Base-by-base conservation (phyloP, 2,797 vertebrate species). In the Anas bahamensis region DNA sequence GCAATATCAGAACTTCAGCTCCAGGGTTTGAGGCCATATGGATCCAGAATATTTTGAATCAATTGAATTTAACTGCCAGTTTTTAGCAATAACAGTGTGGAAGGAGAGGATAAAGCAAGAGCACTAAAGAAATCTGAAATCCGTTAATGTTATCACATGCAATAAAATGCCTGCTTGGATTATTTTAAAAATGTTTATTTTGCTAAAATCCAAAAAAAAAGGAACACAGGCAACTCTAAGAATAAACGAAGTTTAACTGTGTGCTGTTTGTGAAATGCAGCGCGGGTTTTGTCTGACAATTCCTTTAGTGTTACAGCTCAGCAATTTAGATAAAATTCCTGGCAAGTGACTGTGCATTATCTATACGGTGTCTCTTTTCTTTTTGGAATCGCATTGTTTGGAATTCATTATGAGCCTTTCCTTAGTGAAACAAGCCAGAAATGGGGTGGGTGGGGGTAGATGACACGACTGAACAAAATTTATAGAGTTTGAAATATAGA, bases 21-120 rank as follows among this genome's bases (percentile, higher is more conserved):
- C 98, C 98, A 98, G 99, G 99, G 98, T 98, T 98, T 96, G 95
- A 98, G 98, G 98, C 99, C 99, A 99, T 99, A 99, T 99, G 99
- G 99, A 99, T 98, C 98, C 97, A 91, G 99, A 98, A 98, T 97
- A 98, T 98, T 98, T 97, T 94, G 97, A 98, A 98, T 98, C 98
- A 98, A 98, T 98, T 98, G 98, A 98, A 98, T 98, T 98, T 98
- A 97, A 97, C 96, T 98, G 97, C 98, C 97, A 96, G 97, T 97
- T 97, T 98, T 97, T 93, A 65, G 96, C 97, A 94, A 93, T 97
- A 98, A 97, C 95, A 89, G 95, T 13, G 66, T 90, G 92, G 95
- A 98, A 95, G 95, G 97, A 97, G 95, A 96, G 97, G 96, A 97
- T 95, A 96, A 97, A 97, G 96, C 97, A 97, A 88, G 96, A 97